Percentiles rank a stretch among this genome's conserved stretches.
Conservation (phyloP, 2,113 vertebrate genomes). For the Acinonyx jubatus region DNA sequence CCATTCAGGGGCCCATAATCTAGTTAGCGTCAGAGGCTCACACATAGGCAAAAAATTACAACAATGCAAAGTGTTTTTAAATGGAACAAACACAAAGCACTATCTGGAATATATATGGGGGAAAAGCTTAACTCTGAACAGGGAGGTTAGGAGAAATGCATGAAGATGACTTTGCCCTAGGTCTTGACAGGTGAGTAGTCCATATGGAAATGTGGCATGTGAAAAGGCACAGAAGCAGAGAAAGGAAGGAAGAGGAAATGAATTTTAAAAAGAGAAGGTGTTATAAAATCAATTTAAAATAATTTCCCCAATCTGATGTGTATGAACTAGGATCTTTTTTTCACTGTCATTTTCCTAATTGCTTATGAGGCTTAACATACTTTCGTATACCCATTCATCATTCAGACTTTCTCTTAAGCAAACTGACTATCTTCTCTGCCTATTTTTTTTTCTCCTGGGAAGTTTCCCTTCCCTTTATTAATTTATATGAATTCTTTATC, state of each 20-base stretch:
- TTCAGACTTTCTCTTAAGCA: background rate
- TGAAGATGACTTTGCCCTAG: background rate
- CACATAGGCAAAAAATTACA: background rate
- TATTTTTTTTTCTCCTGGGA: background rate
- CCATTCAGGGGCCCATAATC: background rate
- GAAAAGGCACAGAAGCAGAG: background rate
- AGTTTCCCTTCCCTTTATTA: conserved; percentile 7
- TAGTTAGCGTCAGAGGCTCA: background rate
- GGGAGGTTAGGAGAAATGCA: background rate
- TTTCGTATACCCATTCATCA: background rate
- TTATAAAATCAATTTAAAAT: background rate
- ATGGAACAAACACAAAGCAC: background rate
- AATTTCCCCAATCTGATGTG: background rate
- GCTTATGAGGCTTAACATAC: background rate
- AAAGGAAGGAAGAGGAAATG: background rate
- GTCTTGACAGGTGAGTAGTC: background rate
- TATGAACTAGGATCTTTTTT: background rate
- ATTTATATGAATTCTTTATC: background rate
- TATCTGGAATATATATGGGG: background rate
- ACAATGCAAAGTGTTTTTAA: background rate
- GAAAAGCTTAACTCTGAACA: background rate
- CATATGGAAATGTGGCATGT: background rate
- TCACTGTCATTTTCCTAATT: background rate
- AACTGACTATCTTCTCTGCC: background rate
- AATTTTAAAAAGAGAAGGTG: background rate